phyloP scores from a whole-genome alignment of 2,797 vertebrate species.

The Darevskia nairensis region DNA sequence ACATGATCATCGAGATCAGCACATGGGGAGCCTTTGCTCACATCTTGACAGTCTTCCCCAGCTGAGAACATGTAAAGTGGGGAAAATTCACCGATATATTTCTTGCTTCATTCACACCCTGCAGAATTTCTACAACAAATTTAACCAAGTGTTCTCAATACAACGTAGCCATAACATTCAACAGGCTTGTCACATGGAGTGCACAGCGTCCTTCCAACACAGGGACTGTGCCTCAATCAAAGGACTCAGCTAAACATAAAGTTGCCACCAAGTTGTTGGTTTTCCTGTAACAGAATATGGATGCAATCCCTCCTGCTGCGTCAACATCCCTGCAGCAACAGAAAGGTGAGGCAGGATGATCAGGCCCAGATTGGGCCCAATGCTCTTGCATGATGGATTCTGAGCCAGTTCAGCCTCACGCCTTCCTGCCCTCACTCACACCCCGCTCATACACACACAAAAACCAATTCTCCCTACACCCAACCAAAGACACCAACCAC shows the following conservation, averaged over 20 bases:
- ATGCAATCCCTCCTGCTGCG: too few relatives aligned
- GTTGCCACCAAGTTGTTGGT: too few relatives aligned
- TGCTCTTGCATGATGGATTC: too few relatives aligned
- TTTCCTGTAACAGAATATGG: too few relatives aligned
- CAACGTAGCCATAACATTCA: not conserved
- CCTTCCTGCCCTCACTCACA: too few relatives aligned
- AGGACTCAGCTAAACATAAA: not conserved
- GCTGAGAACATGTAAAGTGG: not conserved
- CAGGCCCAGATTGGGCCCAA: too few relatives aligned
- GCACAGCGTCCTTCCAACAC: not conserved
- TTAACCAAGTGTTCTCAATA: not conserved
- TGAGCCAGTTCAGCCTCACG: too few relatives aligned
- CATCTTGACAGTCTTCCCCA: not conserved
- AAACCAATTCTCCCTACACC: too few relatives aligned
- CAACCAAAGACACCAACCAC: too few relatives aligned
- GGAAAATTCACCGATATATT: not conserved
- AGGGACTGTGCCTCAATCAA: not conserved
- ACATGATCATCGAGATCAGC: conserved; percentile 48
- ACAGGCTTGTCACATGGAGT: not conserved
- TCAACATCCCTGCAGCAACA: too few relatives aligned
- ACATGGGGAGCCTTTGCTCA: conserved; percentile 42
- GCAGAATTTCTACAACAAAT: not conserved
- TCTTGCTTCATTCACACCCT: not conserved
- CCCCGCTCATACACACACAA: too few relatives aligned
- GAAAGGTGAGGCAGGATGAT: too few relatives aligned